Percentiles rank a stretch among this genome's conserved stretches.
phyloP scores from a whole-genome alignment of 1,140 invertebrate genomes.

The Hylyphantes graminicola region DNA sequence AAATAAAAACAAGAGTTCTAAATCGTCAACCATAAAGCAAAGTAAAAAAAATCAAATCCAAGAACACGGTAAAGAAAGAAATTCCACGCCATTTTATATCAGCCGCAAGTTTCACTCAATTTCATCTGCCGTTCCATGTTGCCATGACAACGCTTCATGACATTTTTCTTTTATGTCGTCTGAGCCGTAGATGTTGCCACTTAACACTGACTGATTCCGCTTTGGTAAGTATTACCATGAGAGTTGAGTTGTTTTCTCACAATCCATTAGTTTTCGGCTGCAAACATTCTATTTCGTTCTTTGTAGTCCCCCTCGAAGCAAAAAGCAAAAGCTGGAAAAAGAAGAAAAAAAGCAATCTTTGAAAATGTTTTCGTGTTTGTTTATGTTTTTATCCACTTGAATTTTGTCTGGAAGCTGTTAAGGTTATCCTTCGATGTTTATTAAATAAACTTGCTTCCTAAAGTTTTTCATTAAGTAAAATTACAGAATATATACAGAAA shows the following conservation, averaged over 20 bases:
- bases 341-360: too few relatives aligned
- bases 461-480: too few relatives aligned
- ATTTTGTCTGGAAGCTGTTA: too few relatives aligned
- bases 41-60: slow-evolving; percentile 2
- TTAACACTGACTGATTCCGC: slow-evolving; percentile 57
- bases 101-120: slow-evolving; percentile 59
- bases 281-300: slow-evolving; percentile 8
- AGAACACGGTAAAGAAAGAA: background rate
- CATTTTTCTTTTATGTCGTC: slow-evolving; percentile 28
- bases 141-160: slow-evolving; percentile 23
- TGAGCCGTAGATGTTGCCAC: slow-evolving; percentile 42
- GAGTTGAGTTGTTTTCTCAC: slow-evolving; percentile 48
- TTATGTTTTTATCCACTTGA: too few relatives aligned
- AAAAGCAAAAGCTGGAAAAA: too few relatives aligned
- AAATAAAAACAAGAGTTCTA: background rate
- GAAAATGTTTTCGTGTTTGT: too few relatives aligned
- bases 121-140: slow-evolving; percentile 38
- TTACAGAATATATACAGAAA: too few relatives aligned
- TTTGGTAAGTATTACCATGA: slow-evolving; percentile 43
- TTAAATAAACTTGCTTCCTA: too few relatives aligned
- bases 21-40: slow-evolving; percentile 28
- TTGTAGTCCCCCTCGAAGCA: background rate
- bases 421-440: too few relatives aligned
- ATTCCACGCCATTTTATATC: slow-evolving; percentile 24
- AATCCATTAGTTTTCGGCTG: slow-evolving; percentile 36